Conservation (phyloP, 2,113 vertebrate species). For the Chrysochloris asiatica region DNA sequence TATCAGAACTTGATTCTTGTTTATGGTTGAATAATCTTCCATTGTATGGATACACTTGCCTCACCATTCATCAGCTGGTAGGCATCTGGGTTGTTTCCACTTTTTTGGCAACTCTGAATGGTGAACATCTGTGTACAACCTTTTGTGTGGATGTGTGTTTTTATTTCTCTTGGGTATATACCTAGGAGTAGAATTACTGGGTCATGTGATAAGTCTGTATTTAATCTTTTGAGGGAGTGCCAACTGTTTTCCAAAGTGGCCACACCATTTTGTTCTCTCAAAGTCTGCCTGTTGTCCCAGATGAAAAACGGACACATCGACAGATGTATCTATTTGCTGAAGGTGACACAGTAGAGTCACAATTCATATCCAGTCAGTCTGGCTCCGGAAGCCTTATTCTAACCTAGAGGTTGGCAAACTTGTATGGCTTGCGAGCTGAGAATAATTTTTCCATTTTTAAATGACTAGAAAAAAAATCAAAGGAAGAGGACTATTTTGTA, state of each 20-base stretch:
- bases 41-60: neutral
- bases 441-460: conserved; percentile 42
- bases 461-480: conserved; percentile 5
- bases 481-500: conserved; percentile 43
- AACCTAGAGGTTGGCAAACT: neutral
- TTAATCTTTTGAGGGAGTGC: conserved; percentile 14
- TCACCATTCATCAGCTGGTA: neutral
- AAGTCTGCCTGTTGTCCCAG: neutral
- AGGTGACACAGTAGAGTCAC: conserved; percentile 4
- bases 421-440: conserved; percentile 1
- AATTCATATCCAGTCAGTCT: neutral
- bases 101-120: neutral
- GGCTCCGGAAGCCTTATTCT: neutral
- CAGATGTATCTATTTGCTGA: neutral
- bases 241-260: neutral
- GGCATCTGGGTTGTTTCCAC: neutral
- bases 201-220: neutral
- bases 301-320: conserved; percentile 6
- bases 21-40: neutral
- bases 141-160: neutral
- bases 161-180: neutral
- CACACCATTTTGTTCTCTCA: neutral
- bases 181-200: neutral
- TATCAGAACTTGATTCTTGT: neutral
- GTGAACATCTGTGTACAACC: neutral